Evolutionary conservation across 1,140 invertebrate species (phyloP).

Genomic region (Bombus difficillimus): DNA sequence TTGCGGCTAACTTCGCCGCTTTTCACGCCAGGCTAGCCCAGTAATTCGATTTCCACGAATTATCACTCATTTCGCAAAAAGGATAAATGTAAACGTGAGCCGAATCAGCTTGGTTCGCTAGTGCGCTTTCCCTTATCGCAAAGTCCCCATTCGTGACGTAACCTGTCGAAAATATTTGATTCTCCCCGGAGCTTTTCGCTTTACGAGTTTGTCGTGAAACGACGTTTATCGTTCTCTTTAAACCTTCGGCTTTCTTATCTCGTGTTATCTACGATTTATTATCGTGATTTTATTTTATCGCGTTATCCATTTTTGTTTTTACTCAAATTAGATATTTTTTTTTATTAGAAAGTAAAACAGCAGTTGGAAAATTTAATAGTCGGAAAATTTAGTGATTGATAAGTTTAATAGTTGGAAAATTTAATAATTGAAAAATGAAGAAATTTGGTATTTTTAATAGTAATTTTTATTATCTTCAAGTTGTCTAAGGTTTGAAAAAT

Average conservation of each 20-base stretch:
- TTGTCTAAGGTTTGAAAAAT: no score
- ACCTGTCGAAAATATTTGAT: conserved; percentile 51
- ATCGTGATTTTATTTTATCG: background rate
- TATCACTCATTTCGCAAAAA: conserved; percentile 80
- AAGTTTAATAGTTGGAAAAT: no score
- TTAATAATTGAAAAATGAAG: no score
- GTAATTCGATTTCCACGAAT: conserved; percentile 79
- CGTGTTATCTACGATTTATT: background rate
- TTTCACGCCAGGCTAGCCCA: conserved; percentile 74
- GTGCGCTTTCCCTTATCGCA: conserved; percentile 3
- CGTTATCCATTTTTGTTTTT: background rate
- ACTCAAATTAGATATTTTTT: no score
- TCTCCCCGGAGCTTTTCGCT: background rate
- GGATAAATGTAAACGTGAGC: conserved; percentile 77
- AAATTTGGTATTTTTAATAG: no score
- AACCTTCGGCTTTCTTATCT: background rate
- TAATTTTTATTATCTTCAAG: no score
- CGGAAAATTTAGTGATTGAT: no score
- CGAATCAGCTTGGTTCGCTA: conserved; percentile 56
- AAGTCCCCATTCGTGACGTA: conserved; percentile 17
- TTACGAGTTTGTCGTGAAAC: background rate
- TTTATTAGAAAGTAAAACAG: no score
- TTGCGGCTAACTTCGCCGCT: conserved; percentile 75
- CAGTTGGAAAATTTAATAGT: no score
- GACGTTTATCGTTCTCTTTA: background rate